Conservation (phyloP, 2,888 invertebrate species). For the Drosophila pegasa region DNA sequence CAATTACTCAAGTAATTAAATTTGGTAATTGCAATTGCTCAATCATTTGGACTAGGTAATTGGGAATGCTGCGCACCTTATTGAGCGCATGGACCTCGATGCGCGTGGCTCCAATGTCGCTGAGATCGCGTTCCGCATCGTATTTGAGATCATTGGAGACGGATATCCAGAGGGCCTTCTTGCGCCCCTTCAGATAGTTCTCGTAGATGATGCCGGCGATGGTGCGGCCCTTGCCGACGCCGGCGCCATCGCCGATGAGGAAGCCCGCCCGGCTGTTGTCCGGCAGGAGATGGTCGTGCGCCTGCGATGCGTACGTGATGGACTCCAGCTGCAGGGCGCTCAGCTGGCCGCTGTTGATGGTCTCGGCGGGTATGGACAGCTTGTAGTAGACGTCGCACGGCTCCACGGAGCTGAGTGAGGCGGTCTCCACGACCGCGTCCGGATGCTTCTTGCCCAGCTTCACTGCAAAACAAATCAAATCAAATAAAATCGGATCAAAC, state of each 20-base stretch:
- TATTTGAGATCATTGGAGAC: slow-evolving; percentile 99
- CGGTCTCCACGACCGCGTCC: slow-evolving; percentile 99
- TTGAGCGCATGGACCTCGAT: slow-evolving; percentile 95
- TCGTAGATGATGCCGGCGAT: slow-evolving; percentile 99
- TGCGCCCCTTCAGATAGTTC: slow-evolving; percentile 96
- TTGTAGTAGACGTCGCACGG: slow-evolving; percentile 97
- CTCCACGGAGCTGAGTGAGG: slow-evolving; percentile 97
- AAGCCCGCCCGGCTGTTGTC: slow-evolving; percentile 97
- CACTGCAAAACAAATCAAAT: too few relatives aligned
- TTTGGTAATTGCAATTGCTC: neutral
- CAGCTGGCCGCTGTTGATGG: slow-evolving; percentile 92
- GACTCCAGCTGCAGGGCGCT: slow-evolving; percentile 99
- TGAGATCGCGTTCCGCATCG: slow-evolving; percentile 97
- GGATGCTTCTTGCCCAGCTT: slow-evolving; percentile 98
- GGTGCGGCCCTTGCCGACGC: slow-evolving; percentile 98
- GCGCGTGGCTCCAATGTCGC: slow-evolving; percentile 96
- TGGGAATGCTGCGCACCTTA: slow-evolving; percentile 87
- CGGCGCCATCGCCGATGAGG: slow-evolving; percentile 98
- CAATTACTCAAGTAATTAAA: slow-evolving; percentile 1
- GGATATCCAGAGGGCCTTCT: slow-evolving; percentile 99
- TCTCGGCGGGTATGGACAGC: slow-evolving; percentile 92
- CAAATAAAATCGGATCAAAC: too few relatives aligned
- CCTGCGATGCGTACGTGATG: slow-evolving; percentile 98
- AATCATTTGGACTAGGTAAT: neutral
- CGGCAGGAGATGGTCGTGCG: slow-evolving; percentile 95